Base-by-base conservation (phyloP, 1,140 invertebrate genomes). In the Trypoxylus dichotomus region DNA sequence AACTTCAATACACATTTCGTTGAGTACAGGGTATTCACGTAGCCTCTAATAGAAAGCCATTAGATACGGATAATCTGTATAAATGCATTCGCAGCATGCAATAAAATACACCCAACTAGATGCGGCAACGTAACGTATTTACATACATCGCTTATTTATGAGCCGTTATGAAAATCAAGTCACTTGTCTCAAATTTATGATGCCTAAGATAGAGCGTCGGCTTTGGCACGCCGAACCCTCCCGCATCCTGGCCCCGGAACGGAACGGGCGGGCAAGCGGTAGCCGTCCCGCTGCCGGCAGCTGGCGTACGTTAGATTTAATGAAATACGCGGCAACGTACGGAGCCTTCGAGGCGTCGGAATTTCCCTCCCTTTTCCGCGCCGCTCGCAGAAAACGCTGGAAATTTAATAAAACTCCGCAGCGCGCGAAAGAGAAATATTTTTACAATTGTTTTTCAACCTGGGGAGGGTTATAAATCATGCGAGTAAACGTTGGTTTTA, bases 361-460 rank as follows among this genome's bases (percentile, higher is more conserved):
- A 47, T n/a, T n/a, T 6, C 37, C 37, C 43, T 47, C 43, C n/a
- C 43, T 19, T 19, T 15, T 6, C 13, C 15, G 2, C 15, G 43
- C 47, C 15, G 19, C 47, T n/a, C 47, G 15, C 13, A 54, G 47
- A 54, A n/a, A 54, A 54, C 47, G 19, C 47, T 54, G 19, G 47
- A 54, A 54, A 54, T 54, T 54, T 54, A 54, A 54, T 54, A 54
- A 54, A 54, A 54, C 47, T 54, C 47, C 15, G 15, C 1, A 19
- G 15, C 32, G 32, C 32, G 32, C 32, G 5, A 37, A 37, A 15
- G 19, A 54, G 47, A 54, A 54, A 54, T 54, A 54, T 54, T 54
- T 54, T 54, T 54, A 54, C 47, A 54, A 54, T 54, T 54, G 47
- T 54, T 54, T 54, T 54, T 54, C 47, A 19, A 54, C 47, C 47